phyloP scores from a whole-genome alignment of 2,797 vertebrate species.

The Poeciliopsis turneri region DNA sequence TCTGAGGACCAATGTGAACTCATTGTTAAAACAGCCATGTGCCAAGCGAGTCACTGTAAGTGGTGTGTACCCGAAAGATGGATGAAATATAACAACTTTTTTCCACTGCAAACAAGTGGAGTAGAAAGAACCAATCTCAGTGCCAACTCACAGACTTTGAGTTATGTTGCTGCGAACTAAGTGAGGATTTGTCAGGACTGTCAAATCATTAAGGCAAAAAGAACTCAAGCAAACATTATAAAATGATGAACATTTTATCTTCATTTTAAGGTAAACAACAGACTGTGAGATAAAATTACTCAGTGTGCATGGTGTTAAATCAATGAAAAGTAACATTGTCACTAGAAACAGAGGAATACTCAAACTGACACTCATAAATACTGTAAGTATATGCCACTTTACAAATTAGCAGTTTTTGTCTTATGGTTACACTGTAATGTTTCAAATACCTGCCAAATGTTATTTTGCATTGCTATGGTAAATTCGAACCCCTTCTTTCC shows the following conservation, averaged over 20 bases:
- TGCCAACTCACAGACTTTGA: background rate
- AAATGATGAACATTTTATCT: background rate
- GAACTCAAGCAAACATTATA: background rate
- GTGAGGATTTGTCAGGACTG: constrained; percentile 3
- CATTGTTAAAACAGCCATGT: background rate
- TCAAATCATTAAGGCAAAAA: background rate
- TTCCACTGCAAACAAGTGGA: background rate
- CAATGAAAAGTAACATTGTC: background rate
- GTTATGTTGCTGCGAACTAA: background rate
- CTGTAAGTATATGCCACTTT: background rate
- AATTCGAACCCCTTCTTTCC: background rate
- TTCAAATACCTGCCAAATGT: background rate
- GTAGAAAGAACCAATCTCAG: background rate
- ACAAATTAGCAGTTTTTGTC: background rate
- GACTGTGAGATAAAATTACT: background rate
- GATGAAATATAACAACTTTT: background rate
- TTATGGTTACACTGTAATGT: background rate
- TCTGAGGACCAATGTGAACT: background rate
- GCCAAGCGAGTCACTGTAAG: background rate
- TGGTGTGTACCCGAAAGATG: background rate
- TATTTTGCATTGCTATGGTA: background rate
- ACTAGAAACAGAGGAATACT: background rate
- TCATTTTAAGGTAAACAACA: background rate
- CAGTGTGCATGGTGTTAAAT: background rate
- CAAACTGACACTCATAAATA: background rate